Conservation (phyloP, 2,797 vertebrate species). For the Etheostoma perlongum region DNA sequence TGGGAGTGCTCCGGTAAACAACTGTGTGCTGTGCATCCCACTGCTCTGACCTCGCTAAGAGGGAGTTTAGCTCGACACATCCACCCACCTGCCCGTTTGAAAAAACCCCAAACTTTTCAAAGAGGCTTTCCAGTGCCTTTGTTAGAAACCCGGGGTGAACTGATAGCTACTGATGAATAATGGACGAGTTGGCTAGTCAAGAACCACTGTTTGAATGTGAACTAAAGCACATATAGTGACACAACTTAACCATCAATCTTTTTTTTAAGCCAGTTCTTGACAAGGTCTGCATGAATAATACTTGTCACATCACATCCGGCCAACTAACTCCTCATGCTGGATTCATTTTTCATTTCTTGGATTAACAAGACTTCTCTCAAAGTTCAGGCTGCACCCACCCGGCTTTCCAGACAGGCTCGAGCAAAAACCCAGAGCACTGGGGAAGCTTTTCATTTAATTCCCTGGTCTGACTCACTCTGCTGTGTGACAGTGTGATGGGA, state of each 20-base stretch:
- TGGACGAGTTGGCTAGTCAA: too few relatives aligned
- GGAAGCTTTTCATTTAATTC: constrained; percentile 51
- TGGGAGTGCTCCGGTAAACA: constrained; percentile 69
- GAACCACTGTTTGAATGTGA: background rate
- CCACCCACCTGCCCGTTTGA: constrained; percentile 45
- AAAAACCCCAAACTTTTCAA: constrained; percentile 33
- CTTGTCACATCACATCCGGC: constrained; percentile 42
- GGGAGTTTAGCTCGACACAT: constrained; percentile 46
- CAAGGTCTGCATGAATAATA: constrained; percentile 16
- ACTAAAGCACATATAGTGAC: background rate
- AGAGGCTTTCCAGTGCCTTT: constrained; percentile 28
- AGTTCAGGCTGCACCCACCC: constrained; percentile 49
- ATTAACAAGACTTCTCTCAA: constrained; percentile 48
- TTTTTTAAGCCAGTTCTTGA: constrained; percentile 12
- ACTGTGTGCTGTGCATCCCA: constrained; percentile 56
- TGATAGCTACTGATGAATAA: constrained; percentile 5
- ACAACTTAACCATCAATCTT: background rate
- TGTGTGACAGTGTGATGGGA: constrained; percentile 52
- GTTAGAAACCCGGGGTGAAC: constrained; percentile 13
- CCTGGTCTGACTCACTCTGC: constrained; percentile 54
- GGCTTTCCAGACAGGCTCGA: constrained; percentile 37
- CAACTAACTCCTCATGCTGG: constrained; percentile 2
- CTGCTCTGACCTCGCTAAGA: constrained; percentile 47
- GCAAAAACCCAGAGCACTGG: constrained; percentile 17
- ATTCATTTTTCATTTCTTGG: constrained; percentile 52